Conservation (phyloP, 2,888 invertebrate genomes). For the Cryptophagus acutangulus region DNA sequence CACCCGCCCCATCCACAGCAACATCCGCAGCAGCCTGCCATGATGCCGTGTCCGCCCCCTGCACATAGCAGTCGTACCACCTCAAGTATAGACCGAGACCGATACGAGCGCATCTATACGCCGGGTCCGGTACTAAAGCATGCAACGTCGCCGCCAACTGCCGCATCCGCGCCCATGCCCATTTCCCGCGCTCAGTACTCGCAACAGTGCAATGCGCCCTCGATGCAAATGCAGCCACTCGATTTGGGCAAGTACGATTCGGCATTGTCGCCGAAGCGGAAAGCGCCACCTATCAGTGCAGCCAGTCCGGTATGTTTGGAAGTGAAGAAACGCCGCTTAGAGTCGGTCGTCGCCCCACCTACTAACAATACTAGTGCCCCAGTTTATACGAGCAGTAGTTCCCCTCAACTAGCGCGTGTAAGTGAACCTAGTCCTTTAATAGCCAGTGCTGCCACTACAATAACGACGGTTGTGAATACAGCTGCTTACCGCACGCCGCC, state of each 20-base stretch:
- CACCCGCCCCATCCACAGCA: constrained; percentile 46
- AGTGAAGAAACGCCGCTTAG: constrained; percentile 60
- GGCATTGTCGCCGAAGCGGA: constrained; percentile 58
- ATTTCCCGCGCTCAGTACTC: constrained; percentile 38
- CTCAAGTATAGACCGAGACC: constrained; percentile 10
- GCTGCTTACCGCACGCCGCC: constrained; percentile 49
- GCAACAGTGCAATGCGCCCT: constrained; percentile 21
- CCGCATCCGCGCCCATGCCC: constrained; percentile 45
- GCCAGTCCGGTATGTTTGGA: constrained; percentile 54
- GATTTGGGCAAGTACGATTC: constrained; percentile 58
- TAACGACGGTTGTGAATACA: constrained; percentile 64
- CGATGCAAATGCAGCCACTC: constrained; percentile 71
- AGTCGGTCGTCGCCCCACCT: constrained; percentile 35
- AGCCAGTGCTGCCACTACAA: constrained; percentile 63
- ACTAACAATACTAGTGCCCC: constrained; percentile 16
- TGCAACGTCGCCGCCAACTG: constrained; percentile 50
- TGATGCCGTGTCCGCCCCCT: constrained; percentile 51
- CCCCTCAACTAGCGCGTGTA: constrained; percentile 53
- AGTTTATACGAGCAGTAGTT: constrained; percentile 39
- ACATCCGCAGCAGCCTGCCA: constrained; percentile 35
- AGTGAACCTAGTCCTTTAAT: constrained; percentile 66
- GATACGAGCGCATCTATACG: constrained; percentile 3
- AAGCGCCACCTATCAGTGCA: constrained; percentile 52
- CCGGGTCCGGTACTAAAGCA: constrained; percentile 45
- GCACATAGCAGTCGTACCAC: constrained; percentile 49